Base-by-base conservation (phyloP, 2,113 vertebrate genomes). In the Eulacestoma nigropectus region DNA sequence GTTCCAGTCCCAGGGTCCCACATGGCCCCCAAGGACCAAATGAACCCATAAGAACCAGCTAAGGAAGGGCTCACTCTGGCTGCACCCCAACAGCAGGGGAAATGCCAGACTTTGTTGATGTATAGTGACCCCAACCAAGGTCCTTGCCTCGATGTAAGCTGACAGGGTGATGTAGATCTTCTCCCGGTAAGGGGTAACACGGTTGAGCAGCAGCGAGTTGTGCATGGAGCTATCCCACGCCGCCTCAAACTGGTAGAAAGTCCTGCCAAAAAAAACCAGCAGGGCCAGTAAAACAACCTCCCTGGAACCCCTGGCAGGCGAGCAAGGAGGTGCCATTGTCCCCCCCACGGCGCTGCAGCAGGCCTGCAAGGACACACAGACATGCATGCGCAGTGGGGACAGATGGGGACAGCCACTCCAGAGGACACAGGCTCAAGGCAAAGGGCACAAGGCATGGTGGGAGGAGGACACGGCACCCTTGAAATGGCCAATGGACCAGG, bases 211-310 rank as follows among this genome's bases (percentile, higher is more conserved):
- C 75, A 99, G 97, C 0, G 99, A 99, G 97, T 99, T 99, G 98
- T 99, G 99, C 99, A 99, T 99, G 95, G 99, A 99, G 95, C 99
- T 99, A 78, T 99, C 99, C 99, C 99, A 99, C 26, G 99, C 99
- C 0, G 99, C 97, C 95, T 99, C 99, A 26, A 99, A 99, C 82
- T 98, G 99, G 97, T 98, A 99, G 96, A 99, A 99, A 27, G 99
- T 99, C 98, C 99, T 99, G 97, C 60, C 65, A 4, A 87, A 87
- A 59, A 91, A 95, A 86, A 9, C 19, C 79, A 97, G 63, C 60
- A 89, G 59, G 53, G 8, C 14, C 18, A 39, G 69, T 88, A 65
- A 95, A 93, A 87, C 64, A 84, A 70, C 44, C 55, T 23, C 12
- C 21, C 47, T 30, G 9, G 12, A 26, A 70, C 10, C 25, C 41